Base-by-base conservation (phyloP, 2,113 vertebrate species). In the Machaerirhynchus nigripectus region DNA sequence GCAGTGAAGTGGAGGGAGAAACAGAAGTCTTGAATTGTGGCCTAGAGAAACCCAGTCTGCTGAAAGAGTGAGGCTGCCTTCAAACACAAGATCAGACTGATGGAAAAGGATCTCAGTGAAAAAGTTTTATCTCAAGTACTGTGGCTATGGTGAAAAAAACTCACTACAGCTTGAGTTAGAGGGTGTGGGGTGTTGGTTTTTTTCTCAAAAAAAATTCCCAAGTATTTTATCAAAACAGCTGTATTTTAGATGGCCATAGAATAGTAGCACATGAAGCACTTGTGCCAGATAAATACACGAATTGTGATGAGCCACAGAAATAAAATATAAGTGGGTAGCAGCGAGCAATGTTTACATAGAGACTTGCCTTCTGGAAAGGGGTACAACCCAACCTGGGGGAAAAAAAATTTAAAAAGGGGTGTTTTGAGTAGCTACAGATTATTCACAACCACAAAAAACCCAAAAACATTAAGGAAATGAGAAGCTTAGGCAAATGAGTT, bases 111-210 rank as follows among this genome's bases (percentile, higher is more conserved):
- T 37, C 35, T 67, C 22, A 64, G 1, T 8, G 9, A 55, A 76
- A 56, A 89, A 27, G 33, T 77, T 74, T 81, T 46, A 55, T 40
- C 30, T 64, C 65, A 49, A 56, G 22, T 60, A 28, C 59, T 79
- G 49, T 7, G 64, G 9, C 23, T 71, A 3, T 24, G 37, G 42
- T 15, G 8, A 70, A 49, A 84, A 46, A 47, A 39, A 10, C 10
- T 85, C 3, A 0, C 8, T 85, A 22, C 10, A 69, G 11, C 26
- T 80, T 55, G 14, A 61, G 8, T 22, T 49, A 73, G 9, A 10
- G 65, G 31, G 49, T 0, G 0, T 9, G 17, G 3, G 4, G 15
- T 14, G 8, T 26, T 47, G 27, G 3, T 11, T 0, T 19, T 64
- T 70, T 68, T 24, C 30, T 50, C 60, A 44, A 28, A 80, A 88